A percentile compares a stretch with the other conserved stretches of the same genome.
Evolutionary conservation across 1,140 invertebrate species (phyloP).

Genomic region (Sogatella furcifera): DNA sequence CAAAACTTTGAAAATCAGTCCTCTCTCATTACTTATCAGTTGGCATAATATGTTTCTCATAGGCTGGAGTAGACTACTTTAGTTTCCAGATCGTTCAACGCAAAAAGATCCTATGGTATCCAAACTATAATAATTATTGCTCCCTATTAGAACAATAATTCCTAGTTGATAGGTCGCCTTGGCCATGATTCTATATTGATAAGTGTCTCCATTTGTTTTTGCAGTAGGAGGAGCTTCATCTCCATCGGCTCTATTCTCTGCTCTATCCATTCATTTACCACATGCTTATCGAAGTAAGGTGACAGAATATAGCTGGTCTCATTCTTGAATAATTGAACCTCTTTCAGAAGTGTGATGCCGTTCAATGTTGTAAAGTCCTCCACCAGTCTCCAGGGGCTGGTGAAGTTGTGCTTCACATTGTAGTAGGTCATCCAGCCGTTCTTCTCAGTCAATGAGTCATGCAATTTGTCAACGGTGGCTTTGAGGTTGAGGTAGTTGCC

Average conservation of each 20-base stretch:
- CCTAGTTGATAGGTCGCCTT: conserved; percentile 35
- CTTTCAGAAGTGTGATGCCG: conserved; percentile 2
- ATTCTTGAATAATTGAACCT: conserved; percentile 5
- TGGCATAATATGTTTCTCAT: no score
- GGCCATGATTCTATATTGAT: conserved; percentile 42
- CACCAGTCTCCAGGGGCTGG: conserved; percentile 15
- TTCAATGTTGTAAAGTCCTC: conserved; percentile 3
- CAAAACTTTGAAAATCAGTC: no score
- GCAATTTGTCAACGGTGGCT: conserved; percentile 1
- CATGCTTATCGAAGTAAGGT: conserved; percentile 1
- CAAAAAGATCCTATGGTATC: no score
- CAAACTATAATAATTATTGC: no score
- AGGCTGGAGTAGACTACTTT: no score
- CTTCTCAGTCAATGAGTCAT: conserved; percentile 3
- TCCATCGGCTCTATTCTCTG: conserved; percentile 6
- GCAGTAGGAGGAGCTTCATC: not conserved
- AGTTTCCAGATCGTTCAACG: no score
- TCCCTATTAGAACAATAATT: no score
- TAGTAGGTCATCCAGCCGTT: conserved; percentile 18
- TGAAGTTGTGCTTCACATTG: conserved; percentile 17
- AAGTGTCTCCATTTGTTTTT: conserved; percentile 29
- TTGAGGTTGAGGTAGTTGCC: conserved; percentile 6
- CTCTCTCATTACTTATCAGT: no score
- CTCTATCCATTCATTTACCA: conserved; percentile 14
- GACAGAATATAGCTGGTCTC: not conserved